phyloP scores from a whole-genome alignment of 2,113 vertebrate genomes.

The Bettongia penicillata region DNA sequence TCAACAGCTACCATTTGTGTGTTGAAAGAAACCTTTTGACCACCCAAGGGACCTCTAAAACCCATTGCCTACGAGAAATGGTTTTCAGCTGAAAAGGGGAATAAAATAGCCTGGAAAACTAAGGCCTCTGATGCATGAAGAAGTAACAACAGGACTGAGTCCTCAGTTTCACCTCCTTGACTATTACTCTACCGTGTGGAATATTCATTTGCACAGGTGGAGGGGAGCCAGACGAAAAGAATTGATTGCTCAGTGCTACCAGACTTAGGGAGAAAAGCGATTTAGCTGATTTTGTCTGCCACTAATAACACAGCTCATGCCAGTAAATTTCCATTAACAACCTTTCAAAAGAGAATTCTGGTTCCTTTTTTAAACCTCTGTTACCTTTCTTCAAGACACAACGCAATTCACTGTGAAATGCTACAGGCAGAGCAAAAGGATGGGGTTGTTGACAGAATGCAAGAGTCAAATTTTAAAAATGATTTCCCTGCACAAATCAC shows the following conservation, averaged over 20 bases:
- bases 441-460: constrained; percentile 31
- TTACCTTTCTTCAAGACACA: background rate
- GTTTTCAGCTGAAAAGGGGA: background rate
- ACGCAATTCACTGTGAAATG: constrained; percentile 11
- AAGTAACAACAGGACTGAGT: background rate
- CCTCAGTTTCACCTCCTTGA: background rate
- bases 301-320: background rate
- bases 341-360: constrained; percentile 8
- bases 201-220: background rate
- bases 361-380: constrained; percentile 1
- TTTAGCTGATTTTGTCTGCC: constrained; percentile 46
- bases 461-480: constrained; percentile 16
- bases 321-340: constrained; percentile 4
- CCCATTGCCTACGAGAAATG: background rate
- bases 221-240: background rate
- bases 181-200: background rate
- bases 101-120: background rate
- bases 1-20: background rate
- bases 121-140: background rate
- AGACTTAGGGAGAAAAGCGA: background rate
- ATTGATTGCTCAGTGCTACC: constrained; percentile 15
- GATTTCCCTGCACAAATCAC: background rate
- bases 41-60: background rate
- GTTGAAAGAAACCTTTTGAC: background rate
- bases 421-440: background rate